Evolutionary conservation across 1,140 invertebrate species (phyloP).

Genomic region (Philaenus spumarius): DNA sequence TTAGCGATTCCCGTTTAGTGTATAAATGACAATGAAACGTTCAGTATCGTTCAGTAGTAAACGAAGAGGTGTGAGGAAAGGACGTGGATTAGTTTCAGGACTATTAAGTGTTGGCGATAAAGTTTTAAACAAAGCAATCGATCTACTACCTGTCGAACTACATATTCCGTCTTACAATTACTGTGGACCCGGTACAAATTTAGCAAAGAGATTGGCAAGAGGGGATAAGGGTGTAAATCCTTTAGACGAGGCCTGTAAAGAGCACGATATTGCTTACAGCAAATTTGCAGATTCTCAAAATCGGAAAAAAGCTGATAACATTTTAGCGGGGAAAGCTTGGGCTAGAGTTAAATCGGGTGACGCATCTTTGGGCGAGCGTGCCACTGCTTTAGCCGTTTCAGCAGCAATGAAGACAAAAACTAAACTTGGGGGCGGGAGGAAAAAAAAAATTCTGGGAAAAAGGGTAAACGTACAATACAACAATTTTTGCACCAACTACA

Average conservation of each 20-base stretch:
- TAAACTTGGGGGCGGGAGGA: conserved; percentile 30
- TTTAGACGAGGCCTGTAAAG: conserved; percentile 40
- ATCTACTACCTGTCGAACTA: conserved; percentile 40
- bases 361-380: conserved; percentile 31
- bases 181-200: conserved; percentile 43
- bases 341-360: conserved; percentile 34
- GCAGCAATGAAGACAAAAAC: conserved; percentile 31
- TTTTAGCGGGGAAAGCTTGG: conserved; percentile 36
- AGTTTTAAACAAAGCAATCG: conserved; percentile 36
- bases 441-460: neutral
- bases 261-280: conserved; percentile 42
- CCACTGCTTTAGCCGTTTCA: conserved; percentile 26
- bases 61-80: neutral
- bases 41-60: neutral
- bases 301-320: conserved; percentile 32
- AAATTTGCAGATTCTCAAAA: conserved; percentile 24
- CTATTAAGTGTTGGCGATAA: neutral
- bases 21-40: neutral
- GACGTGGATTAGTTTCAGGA: too few species aligned
- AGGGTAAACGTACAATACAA: neutral
- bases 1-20: neutral
- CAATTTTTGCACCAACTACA: conserved; percentile 9
- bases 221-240: conserved; percentile 40
- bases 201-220: conserved; percentile 37
- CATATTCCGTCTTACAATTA: conserved; percentile 42